A percentile compares a stretch with the other conserved stretches of the same genome.
Conservation (phyloP, 64 coral and sea anemone genomes). For the Stichodactyla mertensii region DNA sequence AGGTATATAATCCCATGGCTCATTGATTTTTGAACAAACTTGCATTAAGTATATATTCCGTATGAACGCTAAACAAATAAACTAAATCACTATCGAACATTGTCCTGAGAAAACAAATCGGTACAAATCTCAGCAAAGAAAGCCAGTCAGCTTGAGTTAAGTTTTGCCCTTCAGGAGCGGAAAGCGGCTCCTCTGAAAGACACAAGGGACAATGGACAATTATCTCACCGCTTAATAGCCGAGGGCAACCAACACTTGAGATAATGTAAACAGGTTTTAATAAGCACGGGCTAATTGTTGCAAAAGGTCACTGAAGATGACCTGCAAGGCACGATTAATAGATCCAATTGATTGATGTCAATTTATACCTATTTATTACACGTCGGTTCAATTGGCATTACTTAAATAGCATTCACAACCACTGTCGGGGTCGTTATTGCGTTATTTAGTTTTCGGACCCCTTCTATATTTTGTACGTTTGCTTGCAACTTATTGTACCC, state of each 20-base stretch:
- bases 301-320: constrained; percentile 70
- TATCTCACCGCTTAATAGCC: constrained; percentile 51
- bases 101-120: constrained; percentile 6
- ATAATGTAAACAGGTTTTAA: constrained; percentile 84
- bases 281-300: constrained; percentile 81
- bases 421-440: constrained; percentile 64
- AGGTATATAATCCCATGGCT: neutral
- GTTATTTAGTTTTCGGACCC: constrained; percentile 13
- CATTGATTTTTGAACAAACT: neutral
- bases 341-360: constrained; percentile 96
- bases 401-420: constrained; percentile 47
- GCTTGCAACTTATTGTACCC: constrained; percentile 29
- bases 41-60: neutral
- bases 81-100: neutral
- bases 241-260: constrained; percentile 44
- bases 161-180: constrained; percentile 6
- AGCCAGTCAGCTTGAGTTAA: constrained; percentile 10
- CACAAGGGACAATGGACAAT: constrained; percentile 61
- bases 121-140: neutral
- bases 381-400: constrained; percentile 60
- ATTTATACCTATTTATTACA: constrained; percentile 99
- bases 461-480: neutral
- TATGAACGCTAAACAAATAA: constrained; percentile 1
- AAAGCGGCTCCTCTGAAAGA: constrained; percentile 27
- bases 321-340: constrained; percentile 86